phyloP scores from a whole-genome alignment of 2,797 vertebrate genomes.

The Rhinoraja longicauda region DNA sequence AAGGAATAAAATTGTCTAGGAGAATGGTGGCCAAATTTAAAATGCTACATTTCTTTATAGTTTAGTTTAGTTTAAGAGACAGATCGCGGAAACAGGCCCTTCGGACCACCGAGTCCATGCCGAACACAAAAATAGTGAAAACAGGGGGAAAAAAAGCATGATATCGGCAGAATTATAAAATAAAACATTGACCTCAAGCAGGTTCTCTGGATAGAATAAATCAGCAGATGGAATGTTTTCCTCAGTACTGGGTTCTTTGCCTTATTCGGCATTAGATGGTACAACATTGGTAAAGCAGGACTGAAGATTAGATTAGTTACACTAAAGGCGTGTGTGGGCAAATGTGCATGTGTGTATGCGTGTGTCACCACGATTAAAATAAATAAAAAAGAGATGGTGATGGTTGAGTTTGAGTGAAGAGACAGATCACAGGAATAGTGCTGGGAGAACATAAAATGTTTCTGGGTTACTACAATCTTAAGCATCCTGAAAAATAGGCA shows the following conservation, averaged over 20 bases:
- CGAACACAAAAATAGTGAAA: neutral
- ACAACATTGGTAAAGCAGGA: too few relatives aligned
- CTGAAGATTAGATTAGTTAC: too few relatives aligned
- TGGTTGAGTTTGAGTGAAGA: neutral
- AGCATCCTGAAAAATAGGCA: neutral
- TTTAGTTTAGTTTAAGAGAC: too few relatives aligned
- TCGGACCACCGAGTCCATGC: too few relatives aligned
- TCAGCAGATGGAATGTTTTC: neutral
- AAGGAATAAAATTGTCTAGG: neutral
- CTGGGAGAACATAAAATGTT: too few relatives aligned
- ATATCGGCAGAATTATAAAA: neutral
- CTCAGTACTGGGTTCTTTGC: too few relatives aligned
- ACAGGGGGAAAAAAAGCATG: neutral
- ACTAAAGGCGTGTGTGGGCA: too few relatives aligned
- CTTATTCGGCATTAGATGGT: too few relatives aligned
- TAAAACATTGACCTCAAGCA: neutral
- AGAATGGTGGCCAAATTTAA: neutral
- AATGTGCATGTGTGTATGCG: too few relatives aligned
- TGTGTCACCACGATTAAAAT: too few relatives aligned
- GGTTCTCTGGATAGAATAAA: neutral
- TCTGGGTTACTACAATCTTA: neutral
- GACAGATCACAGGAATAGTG: neutral
- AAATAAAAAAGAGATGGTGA: too few relatives aligned
- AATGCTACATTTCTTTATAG: neutral
- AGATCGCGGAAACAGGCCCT: too few relatives aligned